Conservation (phyloP, 2,113 vertebrate species). For the Callocephalon fimbriatum region DNA sequence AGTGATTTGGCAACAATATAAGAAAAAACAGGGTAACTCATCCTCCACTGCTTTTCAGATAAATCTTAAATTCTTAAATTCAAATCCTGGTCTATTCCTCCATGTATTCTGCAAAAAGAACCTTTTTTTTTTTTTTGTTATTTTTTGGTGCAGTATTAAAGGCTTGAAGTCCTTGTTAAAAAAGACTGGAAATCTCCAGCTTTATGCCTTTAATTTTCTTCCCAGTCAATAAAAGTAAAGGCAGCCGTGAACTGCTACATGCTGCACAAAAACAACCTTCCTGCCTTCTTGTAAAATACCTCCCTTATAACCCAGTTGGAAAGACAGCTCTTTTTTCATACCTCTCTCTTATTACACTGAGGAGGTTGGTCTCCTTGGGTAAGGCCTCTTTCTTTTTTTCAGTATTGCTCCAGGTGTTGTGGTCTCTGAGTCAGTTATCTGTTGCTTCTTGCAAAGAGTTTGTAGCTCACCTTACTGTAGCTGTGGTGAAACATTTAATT, state of each 20-base stretch:
- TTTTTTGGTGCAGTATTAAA: not conserved
- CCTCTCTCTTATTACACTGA: not conserved
- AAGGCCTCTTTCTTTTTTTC: not conserved
- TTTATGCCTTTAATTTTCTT: not conserved
- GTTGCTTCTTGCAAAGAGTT: not conserved
- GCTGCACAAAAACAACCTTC: not conserved
- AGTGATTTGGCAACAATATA: not conserved
- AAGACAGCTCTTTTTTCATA: not conserved
- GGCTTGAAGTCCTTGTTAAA: not conserved
- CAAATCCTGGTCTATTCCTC: not conserved
- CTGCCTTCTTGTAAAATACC: not conserved
- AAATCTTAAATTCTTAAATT: not conserved
- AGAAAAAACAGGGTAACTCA: not conserved
- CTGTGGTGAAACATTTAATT: not conserved
- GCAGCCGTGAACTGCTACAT: accelerated
- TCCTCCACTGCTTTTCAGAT: not conserved
- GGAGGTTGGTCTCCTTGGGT: not conserved
- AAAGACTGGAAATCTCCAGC: not conserved
- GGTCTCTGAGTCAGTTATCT: not conserved
- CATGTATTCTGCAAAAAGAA: not conserved
- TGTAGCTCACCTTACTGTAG: not conserved
- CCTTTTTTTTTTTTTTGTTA: not conserved
- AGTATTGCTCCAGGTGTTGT: not conserved
- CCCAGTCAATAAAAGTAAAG: not conserved
- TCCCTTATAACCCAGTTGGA: not conserved